Percentiles rank a stretch among this genome's conserved stretches.
Evolutionary conservation across 1,140 invertebrate species (phyloP).

Genomic region (Hormaphis cornu): DNA sequence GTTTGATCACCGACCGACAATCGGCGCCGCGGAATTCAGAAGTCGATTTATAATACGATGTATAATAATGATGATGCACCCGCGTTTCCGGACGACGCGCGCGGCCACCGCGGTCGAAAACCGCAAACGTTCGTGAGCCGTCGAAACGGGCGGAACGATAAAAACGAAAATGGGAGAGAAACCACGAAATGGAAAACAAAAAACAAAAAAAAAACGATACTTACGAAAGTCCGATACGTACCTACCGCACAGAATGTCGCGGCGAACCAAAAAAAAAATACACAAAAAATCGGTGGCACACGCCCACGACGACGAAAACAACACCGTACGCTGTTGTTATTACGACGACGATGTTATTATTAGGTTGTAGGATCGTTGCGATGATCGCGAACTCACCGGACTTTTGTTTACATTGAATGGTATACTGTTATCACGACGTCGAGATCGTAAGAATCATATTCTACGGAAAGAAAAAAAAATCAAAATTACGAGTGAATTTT

Average conservation of each 20-base stretch:
- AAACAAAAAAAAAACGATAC: not conserved
- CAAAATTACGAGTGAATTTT: too few relatives aligned
- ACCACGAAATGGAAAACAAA: not conserved
- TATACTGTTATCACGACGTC: too few relatives aligned
- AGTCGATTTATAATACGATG: conserved; percentile 6
- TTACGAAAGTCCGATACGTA: not conserved
- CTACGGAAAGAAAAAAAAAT: too few relatives aligned
- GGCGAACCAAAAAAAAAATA: not conserved
- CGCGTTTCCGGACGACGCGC: not conserved
- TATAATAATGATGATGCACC: not conserved
- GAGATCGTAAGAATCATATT: too few relatives aligned
- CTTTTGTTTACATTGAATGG: too few relatives aligned
- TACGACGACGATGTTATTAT: too few relatives aligned
- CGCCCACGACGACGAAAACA: not conserved
- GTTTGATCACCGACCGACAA: too few relatives aligned
- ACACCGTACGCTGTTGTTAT: not conserved
- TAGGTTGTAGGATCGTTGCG: not conserved
- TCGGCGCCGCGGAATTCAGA: conserved; percentile 28
- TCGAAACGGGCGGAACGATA: too few relatives aligned
- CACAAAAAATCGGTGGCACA: not conserved
- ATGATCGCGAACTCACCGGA: not conserved
- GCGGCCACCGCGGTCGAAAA: not conserved
- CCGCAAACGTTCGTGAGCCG: conserved; percentile 8
- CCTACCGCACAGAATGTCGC: conserved; percentile 21
- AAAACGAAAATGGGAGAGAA: not conserved